Evolutionary conservation across 2,797 vertebrate species (phyloP), one percentile per base, ranked within the genome.

Genomic region (Fratercula arctica): DNA sequence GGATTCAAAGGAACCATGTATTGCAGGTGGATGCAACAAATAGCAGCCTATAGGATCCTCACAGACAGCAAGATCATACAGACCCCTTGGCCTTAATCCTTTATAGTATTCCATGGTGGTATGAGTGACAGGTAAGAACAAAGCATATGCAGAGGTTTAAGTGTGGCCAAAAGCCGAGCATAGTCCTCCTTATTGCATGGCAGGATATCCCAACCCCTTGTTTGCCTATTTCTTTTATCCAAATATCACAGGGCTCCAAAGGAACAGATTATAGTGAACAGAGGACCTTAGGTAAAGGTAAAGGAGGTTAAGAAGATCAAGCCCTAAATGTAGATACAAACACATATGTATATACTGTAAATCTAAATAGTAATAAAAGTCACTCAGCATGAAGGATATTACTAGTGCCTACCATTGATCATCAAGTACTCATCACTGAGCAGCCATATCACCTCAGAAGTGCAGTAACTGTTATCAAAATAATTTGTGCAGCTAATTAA

Each of bases 301-400:
- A 92, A 84, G 72, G 28, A 92, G 59, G 59, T 76, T 89, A 88
- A 88, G 56, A 89, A 82, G 68, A 91, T 91, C 83, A 89, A 87
- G 80, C 50, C 75, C 91, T 96, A 94, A 93, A 79, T 97, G 95
- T 96, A 97, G 94, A 96, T 96, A 95, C 88, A 97, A 96, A 97
- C 83, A 94, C 84, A 53, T 94, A 87, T 97, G 97, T 98, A 97
- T 96, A 97, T 97, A 97, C 84, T 97, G 94, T 97, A 97, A 96
- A 96, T 93, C 97, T 97, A 97, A 97, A 93, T 89, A 96, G 85
- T 96, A 88, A 95, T 93, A 83, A 91, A 94, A 97, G 83, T 95
- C 97, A 97, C 77, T 97, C 82, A 69, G 94, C 97, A 97, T 97
- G 97, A 97, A 97, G 87, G 93, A 96, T 96, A 96, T 97, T 93